These are phyloP conservation scores for Morus bassanus DNA, from an alignment of 2,797 vertebrate species.

Conservation along the genomic window DNA sequence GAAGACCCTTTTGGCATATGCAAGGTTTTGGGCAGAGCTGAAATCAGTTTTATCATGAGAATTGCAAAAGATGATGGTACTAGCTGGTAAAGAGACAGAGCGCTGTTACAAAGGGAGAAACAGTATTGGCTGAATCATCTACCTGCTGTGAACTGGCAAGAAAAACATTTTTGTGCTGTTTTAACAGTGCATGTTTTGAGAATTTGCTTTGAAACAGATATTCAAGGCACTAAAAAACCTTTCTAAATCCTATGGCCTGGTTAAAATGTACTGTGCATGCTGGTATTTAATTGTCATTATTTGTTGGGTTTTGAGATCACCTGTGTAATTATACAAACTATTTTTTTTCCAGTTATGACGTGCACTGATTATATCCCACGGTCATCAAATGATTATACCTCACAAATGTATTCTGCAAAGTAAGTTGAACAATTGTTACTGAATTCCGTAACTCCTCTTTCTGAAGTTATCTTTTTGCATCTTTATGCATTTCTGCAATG, in stretches of 20 bases:
- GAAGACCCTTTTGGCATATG: neutral
- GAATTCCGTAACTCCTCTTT: conserved; percentile 21
- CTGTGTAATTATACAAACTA: neutral
- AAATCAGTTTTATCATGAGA: neutral
- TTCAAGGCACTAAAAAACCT: neutral
- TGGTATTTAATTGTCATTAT: conserved; percentile 5
- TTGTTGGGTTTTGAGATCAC: conserved; percentile 27
- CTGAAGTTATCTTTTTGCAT: neutral
- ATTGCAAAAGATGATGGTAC: neutral
- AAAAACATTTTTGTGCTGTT: neutral
- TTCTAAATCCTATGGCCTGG: neutral
- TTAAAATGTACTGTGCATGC: neutral
- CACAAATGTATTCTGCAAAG: conserved; percentile 94
- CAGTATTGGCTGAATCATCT: neutral
- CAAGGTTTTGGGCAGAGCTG: neutral
- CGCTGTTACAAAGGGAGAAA: neutral
- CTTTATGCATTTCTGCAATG: neutral
- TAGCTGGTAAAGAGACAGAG: neutral
- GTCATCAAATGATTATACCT: conserved; percentile 87
- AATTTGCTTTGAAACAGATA: neutral
- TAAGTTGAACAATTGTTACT: conserved; percentile 77
- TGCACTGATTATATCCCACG: conserved; percentile 87
- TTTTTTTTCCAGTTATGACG: conserved; percentile 78
- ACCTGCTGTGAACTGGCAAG: neutral
- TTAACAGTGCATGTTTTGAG: neutral